Evolutionary conservation across 2,797 vertebrate species (phyloP).

Genomic region (Danio choprae): DNA sequence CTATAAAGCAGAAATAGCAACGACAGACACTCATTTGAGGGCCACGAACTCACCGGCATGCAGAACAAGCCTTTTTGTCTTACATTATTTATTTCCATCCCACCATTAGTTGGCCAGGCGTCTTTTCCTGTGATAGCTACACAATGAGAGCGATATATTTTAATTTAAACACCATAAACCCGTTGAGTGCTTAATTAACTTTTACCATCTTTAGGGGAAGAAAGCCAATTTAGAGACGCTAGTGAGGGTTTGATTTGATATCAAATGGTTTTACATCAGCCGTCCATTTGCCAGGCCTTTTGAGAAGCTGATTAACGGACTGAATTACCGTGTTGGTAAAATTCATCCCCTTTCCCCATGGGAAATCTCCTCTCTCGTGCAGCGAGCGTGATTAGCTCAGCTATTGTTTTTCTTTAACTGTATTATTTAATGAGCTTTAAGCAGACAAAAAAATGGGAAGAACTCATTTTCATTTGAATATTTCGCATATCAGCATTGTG

Average conservation of each 20-base stretch:
- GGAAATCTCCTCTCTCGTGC: slow-evolving; percentile 90
- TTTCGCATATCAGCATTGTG: slow-evolving; percentile 70
- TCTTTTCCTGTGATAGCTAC: slow-evolving; percentile 81
- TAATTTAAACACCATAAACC: slow-evolving; percentile 92
- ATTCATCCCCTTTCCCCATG: slow-evolving; percentile 84
- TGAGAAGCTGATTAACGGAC: slow-evolving; percentile 90
- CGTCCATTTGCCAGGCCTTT: slow-evolving; percentile 84
- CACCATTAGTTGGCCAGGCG: slow-evolving; percentile 76
- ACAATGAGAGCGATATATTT: slow-evolving; percentile 91
- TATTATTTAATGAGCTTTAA: slow-evolving; percentile 91
- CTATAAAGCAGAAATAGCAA: slow-evolving; percentile 67
- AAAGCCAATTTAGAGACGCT: slow-evolving; percentile 90
- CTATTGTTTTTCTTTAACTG: slow-evolving; percentile 88
- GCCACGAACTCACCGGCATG: slow-evolving; percentile 63
- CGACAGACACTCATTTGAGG: slow-evolving; percentile 56
- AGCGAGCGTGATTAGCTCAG: slow-evolving; percentile 87
- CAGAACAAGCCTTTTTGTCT: slow-evolving; percentile 71
- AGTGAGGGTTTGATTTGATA: slow-evolving; percentile 92
- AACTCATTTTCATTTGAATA: slow-evolving; percentile 79
- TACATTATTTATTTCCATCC: slow-evolving; percentile 85
- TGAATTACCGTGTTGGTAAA: slow-evolving; percentile 92
- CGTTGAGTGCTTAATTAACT: slow-evolving; percentile 94
- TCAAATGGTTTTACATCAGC: slow-evolving; percentile 90
- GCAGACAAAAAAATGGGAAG: slow-evolving; percentile 82
- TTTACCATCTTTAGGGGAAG: slow-evolving; percentile 91